A percentile compares a stretch with the other conserved stretches of the same genome.
Conservation (phyloP, 2,797 vertebrate genomes). For the Spheniscus humboldti region DNA sequence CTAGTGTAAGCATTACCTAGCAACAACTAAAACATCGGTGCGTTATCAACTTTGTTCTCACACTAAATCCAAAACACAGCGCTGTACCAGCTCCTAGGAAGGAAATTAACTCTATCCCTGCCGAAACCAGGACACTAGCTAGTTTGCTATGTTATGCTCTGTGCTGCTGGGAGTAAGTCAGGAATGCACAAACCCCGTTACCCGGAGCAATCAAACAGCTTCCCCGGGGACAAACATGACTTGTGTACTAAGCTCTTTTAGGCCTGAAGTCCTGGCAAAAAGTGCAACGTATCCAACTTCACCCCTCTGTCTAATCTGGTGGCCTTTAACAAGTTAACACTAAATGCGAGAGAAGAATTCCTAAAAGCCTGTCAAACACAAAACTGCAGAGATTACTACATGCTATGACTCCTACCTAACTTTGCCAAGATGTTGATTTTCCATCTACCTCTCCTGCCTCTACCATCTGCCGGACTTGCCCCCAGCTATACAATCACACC, state of each 20-base stretch:
- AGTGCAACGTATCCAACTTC: background rate
- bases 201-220: background rate
- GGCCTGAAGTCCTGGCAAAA: background rate
- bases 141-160: background rate
- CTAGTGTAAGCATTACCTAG: too few relatives aligned
- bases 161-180: background rate
- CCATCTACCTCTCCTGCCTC: background rate
- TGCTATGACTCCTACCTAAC: background rate
- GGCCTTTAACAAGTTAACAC: background rate
- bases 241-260: background rate
- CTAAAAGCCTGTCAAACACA: background rate
- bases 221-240: background rate
- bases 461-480: background rate
- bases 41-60: too few relatives aligned
- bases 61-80: too few relatives aligned
- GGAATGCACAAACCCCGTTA: background rate
- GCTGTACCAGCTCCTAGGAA: too few relatives aligned
- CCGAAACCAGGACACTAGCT: background rate
- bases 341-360: background rate
- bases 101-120: too few relatives aligned
- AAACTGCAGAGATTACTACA: background rate
- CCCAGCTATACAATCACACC: background rate
- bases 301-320: background rate
- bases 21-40: too few relatives aligned
- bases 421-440: background rate